Evolutionary conservation across 1,140 invertebrate species (phyloP).

Genomic region (Papilio polytes): DNA sequence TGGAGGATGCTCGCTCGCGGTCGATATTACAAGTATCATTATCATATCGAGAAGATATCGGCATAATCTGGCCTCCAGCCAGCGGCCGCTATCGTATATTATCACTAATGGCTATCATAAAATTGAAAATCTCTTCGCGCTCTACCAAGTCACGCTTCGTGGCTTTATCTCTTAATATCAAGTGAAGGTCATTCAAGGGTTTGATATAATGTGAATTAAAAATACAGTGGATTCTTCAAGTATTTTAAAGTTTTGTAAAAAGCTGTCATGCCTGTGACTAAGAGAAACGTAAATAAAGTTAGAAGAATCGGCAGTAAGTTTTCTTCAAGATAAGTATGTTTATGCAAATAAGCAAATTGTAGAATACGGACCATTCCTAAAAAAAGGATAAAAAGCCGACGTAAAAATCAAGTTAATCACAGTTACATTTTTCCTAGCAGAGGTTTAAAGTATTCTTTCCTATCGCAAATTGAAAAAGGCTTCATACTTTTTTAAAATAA

Average conservation of each 20-base stretch:
- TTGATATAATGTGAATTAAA: neutral
- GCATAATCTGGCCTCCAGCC: constrained; percentile 39
- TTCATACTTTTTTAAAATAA: neutral
- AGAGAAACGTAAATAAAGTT: no score
- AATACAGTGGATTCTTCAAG: neutral
- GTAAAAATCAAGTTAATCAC: neutral
- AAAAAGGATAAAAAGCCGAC: no score
- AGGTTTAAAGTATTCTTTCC: neutral
- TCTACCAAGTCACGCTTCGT: constrained; percentile 35
- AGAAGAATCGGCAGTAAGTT: no score
- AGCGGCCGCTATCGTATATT: constrained; percentile 36
- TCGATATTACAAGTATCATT: constrained; percentile 48
- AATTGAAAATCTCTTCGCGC: constrained; percentile 40
- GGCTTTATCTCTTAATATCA: constrained; percentile 35
- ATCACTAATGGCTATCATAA: constrained; percentile 40
- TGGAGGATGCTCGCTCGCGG: constrained; percentile 23
- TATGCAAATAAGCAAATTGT: no score
- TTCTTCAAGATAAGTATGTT: no score
- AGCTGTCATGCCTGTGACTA: no score
- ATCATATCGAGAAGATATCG: constrained; percentile 50
- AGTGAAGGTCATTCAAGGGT: constrained; percentile 28
- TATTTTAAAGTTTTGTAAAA: neutral
- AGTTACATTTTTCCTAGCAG: neutral
- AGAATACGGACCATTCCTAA: no score
- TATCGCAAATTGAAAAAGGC: neutral